Evolutionary conservation across 2,113 vertebrate species (phyloP), one percentile per base, ranked within the genome.

Genomic region (Hyaena hyaena): DNA sequence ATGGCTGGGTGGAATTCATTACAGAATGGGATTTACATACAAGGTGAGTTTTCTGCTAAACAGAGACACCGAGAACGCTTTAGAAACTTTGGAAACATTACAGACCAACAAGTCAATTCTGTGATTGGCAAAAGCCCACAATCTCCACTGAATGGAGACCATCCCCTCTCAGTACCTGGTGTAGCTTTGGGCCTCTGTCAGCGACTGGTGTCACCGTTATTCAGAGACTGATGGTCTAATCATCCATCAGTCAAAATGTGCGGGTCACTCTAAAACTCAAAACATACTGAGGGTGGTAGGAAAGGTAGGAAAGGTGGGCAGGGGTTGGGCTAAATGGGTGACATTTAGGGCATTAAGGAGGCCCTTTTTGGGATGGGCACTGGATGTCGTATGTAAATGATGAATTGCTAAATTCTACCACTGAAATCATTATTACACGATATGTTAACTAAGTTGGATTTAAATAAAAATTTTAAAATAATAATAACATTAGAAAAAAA

Each of bases 1-100:
- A 83, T 84, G 95, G 24, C 53, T 97, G 79, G 86, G 87, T 89
- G 74, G 96, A 98, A 97, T 97, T 94, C 93, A 97, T 97, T 98
- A 97, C 31, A 28, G 43, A 91, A n/a, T 74, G 14, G 12, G 5
- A 97, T 97, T 97, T 98, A 50, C 89, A 97, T 83, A 53, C 95
- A 94, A 96, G 63, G 82, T 93, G 74, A 61, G 12, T 83, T 97
- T 92, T 93, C 28, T 83, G 48, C 80, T 91, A 81, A 96, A 92
- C 17, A 88, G 77, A 88, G 86, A 95, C 14, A 83, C 2, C 23
- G 79, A 96, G 16, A 69, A 92, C 48, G 5, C 92, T 95, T 91
- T 43, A 83, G 50, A 86, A 93, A 95, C 88, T 66, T 17, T 69
- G 28, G 2, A 77, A 97, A 93, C 26, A 16, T 15, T 92, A 21